phyloP scores from a whole-genome alignment of 2,113 vertebrate genomes.

The Ageneiosus marmoratus region DNA sequence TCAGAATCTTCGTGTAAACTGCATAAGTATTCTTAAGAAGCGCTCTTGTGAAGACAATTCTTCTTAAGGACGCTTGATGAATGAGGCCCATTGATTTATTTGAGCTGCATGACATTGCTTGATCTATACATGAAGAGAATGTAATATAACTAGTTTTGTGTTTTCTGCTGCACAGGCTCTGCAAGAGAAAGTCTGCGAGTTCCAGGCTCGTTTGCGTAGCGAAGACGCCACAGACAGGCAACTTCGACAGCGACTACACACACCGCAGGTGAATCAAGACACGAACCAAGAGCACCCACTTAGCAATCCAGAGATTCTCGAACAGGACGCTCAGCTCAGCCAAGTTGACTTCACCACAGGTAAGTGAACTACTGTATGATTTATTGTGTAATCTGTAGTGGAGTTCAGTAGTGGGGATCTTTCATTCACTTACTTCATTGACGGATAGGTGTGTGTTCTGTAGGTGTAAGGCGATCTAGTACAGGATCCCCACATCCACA shows the following conservation, averaged over 20 bases:
- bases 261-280: conserved; percentile 49
- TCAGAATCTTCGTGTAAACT: too few relatives aligned
- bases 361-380: background rate
- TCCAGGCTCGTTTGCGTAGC: conserved; percentile 70
- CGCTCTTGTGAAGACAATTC: too few relatives aligned
- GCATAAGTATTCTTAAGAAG: too few relatives aligned
- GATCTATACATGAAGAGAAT: background rate
- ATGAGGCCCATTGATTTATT: too few relatives aligned
- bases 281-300: conserved; percentile 9
- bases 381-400: background rate
- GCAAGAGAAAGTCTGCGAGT: conserved; percentile 71
- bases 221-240: conserved; percentile 66
- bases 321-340: conserved; percentile 49
- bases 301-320: conserved; percentile 42
- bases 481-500: conserved; percentile 68
- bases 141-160: background rate
- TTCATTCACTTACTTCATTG: background rate
- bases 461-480: conserved; percentile 52
- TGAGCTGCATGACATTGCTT: background rate
- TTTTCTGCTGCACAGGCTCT: conserved; percentile 67
- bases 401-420: background rate
- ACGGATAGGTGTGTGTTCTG: conserved; percentile 26
- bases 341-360: conserved; percentile 27
- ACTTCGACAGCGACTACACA: conserved; percentile 56
- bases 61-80: too few relatives aligned